These are phyloP conservation scores for Macropis europaea DNA, from an alignment of 2,888 invertebrate genomes.

Conservation along the genomic window DNA sequence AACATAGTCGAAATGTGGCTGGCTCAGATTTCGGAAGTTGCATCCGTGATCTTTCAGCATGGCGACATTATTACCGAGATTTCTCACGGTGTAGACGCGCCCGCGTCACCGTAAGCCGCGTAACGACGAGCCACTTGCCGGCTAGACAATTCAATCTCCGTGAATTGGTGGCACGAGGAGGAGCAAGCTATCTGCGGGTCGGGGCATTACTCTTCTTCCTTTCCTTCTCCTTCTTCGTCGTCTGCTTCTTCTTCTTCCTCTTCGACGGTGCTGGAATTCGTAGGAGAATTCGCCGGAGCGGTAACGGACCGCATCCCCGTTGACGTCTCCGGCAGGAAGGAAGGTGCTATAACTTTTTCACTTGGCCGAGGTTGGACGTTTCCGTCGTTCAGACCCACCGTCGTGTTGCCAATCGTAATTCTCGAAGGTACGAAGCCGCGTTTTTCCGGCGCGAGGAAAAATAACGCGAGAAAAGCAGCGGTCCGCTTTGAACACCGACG, in stretches of 20 bases:
- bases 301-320: slow-evolving; percentile 43
- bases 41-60: background rate
- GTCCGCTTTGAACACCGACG: too few relatives aligned
- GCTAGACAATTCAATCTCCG: slow-evolving; percentile 59
- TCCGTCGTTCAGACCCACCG: slow-evolving; percentile 10
- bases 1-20: too few relatives aligned
- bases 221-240: slow-evolving; percentile 1
- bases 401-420: slow-evolving; percentile 36
- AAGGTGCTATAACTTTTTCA: slow-evolving; percentile 54
- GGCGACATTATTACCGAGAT: slow-evolving; percentile 31
- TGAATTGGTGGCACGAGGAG: slow-evolving; percentile 50
- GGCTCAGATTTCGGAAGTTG: background rate
- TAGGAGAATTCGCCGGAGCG: slow-evolving; percentile 31
- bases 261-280: slow-evolving; percentile 42
- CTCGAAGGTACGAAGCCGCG: slow-evolving; percentile 1
- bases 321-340: slow-evolving; percentile 35
- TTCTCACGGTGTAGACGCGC: slow-evolving; percentile 22
- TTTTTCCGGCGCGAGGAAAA: background rate
- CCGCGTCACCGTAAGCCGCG: slow-evolving; percentile 45
- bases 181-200: slow-evolving; percentile 46
- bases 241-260: slow-evolving; percentile 14
- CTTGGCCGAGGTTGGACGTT: slow-evolving; percentile 25
- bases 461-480: background rate
- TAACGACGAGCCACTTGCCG: slow-evolving; percentile 55
- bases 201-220: slow-evolving; percentile 56